A percentile compares a stretch with the other conserved stretches of the same genome.
Conservation (phyloP, 1,140 invertebrate species). For the Drosophila suzukii region DNA sequence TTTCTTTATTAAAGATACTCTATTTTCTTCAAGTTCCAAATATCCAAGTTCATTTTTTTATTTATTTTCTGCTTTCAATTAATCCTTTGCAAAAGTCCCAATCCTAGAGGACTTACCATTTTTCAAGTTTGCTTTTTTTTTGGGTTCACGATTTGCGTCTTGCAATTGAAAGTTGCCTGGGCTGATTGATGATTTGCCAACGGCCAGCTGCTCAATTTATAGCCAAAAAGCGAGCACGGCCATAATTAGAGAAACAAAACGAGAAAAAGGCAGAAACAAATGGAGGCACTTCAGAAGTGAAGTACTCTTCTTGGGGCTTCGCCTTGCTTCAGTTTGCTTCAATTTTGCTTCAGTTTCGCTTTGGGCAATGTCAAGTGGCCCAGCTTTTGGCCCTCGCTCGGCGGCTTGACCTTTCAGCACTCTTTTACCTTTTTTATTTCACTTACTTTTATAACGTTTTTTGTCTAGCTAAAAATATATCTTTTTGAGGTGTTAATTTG, state of each 20-base stretch:
- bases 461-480: conserved; percentile 29
- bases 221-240: conserved; percentile 48
- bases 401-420: conserved; percentile 62
- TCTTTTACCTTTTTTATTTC: conserved; percentile 14
- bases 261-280: conserved; percentile 24
- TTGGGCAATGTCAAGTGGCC: conserved; percentile 67
- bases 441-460: conserved; percentile 8
- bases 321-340: conserved; percentile 44
- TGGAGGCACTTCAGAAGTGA: conserved; percentile 24
- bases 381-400: conserved; percentile 37
- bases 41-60: background rate
- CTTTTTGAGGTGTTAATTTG: conserved; percentile 73
- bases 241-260: conserved; percentile 23
- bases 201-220: conserved; percentile 57
- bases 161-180: conserved; percentile 73
- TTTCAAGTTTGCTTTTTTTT: conserved; percentile 31
- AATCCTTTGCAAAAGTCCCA: conserved; percentile 1
- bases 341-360: conserved; percentile 23
- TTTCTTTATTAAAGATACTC: no score
- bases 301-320: conserved; percentile 47
- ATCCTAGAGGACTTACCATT: conserved; percentile 35
- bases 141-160: conserved; percentile 45
- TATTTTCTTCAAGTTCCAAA: background rate
- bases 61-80: background rate
- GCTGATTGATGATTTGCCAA: conserved; percentile 69